Evolutionary conservation across 2,888 invertebrate genomes (phyloP).

Genomic region (Caradrina kadenii): DNA sequence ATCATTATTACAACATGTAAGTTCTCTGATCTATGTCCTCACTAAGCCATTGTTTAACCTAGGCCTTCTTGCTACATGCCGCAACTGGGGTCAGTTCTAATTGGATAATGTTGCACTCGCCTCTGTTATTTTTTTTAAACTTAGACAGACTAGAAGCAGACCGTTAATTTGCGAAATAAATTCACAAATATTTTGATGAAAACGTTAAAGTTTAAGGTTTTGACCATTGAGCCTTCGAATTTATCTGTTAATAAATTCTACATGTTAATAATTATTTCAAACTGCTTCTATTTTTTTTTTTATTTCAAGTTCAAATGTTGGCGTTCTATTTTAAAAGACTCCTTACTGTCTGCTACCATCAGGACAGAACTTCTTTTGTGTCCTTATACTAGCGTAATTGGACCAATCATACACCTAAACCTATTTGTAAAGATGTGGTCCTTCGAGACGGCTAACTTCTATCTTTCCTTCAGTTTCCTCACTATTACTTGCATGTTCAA

Average conservation of each 20-base stretch:
- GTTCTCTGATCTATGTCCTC: slow-evolving; percentile 36
- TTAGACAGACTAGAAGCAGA: neutral
- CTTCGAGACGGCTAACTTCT: slow-evolving; percentile 6
- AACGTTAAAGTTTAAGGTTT: neutral
- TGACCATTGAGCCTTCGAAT: neutral
- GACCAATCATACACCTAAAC: neutral
- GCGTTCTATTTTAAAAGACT: neutral
- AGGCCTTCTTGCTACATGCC: slow-evolving; percentile 60
- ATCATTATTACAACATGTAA: slow-evolving; percentile 14
- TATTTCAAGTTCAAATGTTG: neutral
- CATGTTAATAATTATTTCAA: neutral
- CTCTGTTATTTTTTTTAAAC: slow-evolving; percentile 9
- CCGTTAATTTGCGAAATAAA: slow-evolving; percentile 9
- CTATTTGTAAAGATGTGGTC: slow-evolving; percentile 2
- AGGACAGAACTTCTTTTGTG: neutral
- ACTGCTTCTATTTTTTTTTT: too few relatives aligned
- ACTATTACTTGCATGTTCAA: slow-evolving; percentile 9
- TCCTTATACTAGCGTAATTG: neutral
- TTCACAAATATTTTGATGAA: neutral
- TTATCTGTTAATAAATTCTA: neutral
- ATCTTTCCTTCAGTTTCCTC: neutral
- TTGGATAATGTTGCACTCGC: slow-evolving; percentile 64
- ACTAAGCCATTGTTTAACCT: slow-evolving; percentile 50
- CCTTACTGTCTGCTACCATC: neutral
- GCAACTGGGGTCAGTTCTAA: slow-evolving; percentile 60